Percentiles rank a stretch among this genome's conserved stretches.
phyloP scores from a whole-genome alignment of 2,113 vertebrate species.

The Calcarius ornatus region DNA sequence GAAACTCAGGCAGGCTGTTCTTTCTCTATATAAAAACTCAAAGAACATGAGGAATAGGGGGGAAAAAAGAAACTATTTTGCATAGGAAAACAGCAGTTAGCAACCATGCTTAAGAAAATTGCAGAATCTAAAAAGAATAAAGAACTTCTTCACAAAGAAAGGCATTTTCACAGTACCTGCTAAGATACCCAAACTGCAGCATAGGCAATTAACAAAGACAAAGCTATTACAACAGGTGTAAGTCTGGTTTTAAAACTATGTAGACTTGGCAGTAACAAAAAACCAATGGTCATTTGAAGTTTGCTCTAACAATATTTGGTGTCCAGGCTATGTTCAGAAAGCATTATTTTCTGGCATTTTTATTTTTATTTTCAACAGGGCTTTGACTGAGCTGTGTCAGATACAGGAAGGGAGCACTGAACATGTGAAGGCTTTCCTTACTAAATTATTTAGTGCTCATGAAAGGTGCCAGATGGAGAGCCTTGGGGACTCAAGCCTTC shows the following conservation, averaged over 20 bases:
- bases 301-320: neutral
- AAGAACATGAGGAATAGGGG: neutral
- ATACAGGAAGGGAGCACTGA: neutral
- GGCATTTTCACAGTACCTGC: neutral
- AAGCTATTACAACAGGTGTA: neutral
- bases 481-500: neutral
- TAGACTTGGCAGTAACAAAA: neutral
- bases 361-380: neutral
- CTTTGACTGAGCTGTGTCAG: neutral
- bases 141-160: neutral
- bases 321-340: neutral
- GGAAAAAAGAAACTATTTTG: neutral
- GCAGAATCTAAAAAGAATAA: neutral
- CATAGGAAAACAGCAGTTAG: neutral
- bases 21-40: neutral
- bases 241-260: neutral
- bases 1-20: neutral
- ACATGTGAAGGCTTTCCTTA: neutral
- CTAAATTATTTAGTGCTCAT: slow-evolving; percentile 24
- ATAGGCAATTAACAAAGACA: neutral
- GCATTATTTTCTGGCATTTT: neutral
- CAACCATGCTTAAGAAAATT: neutral
- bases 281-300: neutral
- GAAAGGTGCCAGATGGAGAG: slow-evolving; percentile 23
- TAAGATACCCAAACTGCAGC: neutral